Evolutionary conservation across 2,797 vertebrate species (phyloP).

Genomic region (Chiloscyllium punctatum): DNA sequence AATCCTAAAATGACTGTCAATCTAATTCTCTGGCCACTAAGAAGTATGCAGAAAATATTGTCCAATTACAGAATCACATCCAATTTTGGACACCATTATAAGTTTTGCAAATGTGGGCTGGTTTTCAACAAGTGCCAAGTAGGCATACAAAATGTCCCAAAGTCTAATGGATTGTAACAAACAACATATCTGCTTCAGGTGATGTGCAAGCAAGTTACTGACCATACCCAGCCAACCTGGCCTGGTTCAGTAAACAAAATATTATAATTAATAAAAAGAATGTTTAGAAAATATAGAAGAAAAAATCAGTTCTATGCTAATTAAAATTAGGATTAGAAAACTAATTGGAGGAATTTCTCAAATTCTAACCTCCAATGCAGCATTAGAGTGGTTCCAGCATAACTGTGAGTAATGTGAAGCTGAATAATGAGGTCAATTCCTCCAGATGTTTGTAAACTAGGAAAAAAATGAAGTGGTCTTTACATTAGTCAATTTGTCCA

Average conservation of each 20-base stretch:
- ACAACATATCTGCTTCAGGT: too few species aligned
- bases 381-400: not conserved
- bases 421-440: not conserved
- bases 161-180: too few species aligned
- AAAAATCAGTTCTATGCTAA: not conserved
- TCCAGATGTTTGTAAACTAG: not conserved
- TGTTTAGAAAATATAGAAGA: not conserved
- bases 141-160: too few species aligned
- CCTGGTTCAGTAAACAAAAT: not conserved
- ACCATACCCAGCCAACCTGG: not conserved
- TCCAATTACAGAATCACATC: too few species aligned
- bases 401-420: not conserved
- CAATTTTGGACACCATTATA: too few species aligned
- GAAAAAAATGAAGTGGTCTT: not conserved
- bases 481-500: not conserved
- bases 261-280: not conserved
- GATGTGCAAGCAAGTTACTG: too few species aligned
- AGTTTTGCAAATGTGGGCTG: too few species aligned
- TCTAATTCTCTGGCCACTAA: too few species aligned
- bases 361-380: not conserved
- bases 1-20: too few species aligned
- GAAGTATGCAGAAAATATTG: too few species aligned
- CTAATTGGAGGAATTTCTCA: not conserved
- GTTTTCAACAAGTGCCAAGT: too few species aligned
- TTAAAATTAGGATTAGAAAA: not conserved